Conservation (phyloP, 2,113 vertebrate genomes). For the Anarhynchus alexandrinus region DNA sequence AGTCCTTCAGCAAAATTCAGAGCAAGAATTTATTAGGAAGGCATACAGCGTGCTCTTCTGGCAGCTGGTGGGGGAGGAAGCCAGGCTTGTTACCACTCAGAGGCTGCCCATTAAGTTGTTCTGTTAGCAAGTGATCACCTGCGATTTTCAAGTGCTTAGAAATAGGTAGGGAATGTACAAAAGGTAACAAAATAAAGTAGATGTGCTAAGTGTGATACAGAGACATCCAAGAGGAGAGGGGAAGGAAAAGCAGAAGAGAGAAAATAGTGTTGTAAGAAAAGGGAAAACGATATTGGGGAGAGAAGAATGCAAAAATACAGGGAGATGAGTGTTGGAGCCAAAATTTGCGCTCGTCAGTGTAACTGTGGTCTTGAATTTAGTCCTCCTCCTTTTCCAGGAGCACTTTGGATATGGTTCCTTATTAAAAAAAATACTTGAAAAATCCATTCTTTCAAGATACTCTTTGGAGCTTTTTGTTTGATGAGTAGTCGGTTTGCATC, state of each 20-base stretch:
- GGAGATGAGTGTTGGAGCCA: background rate
- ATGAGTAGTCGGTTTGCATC: background rate
- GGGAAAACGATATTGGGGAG: background rate
- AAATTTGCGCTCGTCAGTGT: background rate
- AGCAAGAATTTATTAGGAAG: background rate
- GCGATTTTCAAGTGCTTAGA: background rate
- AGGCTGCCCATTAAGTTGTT: background rate
- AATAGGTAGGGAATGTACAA: background rate
- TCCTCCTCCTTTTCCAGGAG: background rate
- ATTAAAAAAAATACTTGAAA: background rate
- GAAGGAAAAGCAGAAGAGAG: background rate
- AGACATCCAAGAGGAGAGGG: background rate
- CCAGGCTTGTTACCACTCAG: background rate
- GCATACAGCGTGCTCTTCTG: background rate
- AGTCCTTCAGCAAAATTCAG: background rate
- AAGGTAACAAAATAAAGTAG: background rate
- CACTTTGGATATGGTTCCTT: background rate
- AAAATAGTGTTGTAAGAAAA: background rate
- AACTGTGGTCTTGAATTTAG: background rate
- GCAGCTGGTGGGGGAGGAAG: background rate
- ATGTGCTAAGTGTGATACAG: background rate
- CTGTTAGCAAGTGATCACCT: background rate
- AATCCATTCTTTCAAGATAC: background rate
- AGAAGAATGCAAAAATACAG: background rate
- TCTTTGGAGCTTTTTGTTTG: background rate